A percentile compares a stretch with the other conserved stretches of the same genome.
These are phyloP conservation scores for Merodon equestris DNA, from an alignment of 2,888 invertebrate genomes.

Conservation along the genomic window DNA sequence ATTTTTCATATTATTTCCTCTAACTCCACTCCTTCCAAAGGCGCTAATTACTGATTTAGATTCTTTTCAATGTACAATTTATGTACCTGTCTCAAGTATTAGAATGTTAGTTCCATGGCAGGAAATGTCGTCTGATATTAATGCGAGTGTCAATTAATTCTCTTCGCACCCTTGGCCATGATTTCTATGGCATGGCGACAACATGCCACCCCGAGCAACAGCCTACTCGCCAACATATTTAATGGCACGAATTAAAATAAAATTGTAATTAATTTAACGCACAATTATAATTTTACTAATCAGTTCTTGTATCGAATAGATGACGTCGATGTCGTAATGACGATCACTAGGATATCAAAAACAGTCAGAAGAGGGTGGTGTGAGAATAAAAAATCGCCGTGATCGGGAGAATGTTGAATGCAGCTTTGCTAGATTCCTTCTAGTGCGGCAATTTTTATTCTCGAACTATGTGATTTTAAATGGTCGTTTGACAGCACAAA, in stretches of 20 bases:
- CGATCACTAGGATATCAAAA: neutral
- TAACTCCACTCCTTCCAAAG: too few relatives aligned
- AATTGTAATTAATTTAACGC: slow-evolving; percentile 53
- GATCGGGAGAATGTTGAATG: slow-evolving; percentile 6
- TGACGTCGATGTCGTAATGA: too few relatives aligned
- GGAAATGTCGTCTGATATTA: slow-evolving; percentile 13
- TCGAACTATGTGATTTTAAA: too few relatives aligned
- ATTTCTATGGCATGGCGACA: slow-evolving; percentile 30
- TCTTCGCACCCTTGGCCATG: slow-evolving; percentile 41
- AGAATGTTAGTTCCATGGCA: too few relatives aligned
- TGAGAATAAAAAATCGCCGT: slow-evolving; percentile 19
- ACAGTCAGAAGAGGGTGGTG: slow-evolving; percentile 3
- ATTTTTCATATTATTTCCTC: too few relatives aligned
- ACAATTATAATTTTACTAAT: slow-evolving; percentile 12
- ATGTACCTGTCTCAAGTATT: too few relatives aligned
- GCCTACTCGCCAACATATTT: too few relatives aligned
- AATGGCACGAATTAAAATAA: slow-evolving; percentile 27
- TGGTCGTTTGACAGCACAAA: slow-evolving; percentile 45
- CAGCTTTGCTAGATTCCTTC: slow-evolving; percentile 31
- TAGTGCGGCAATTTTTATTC: slow-evolving; percentile 17
- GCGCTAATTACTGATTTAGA: too few relatives aligned
- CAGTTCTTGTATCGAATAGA: too few relatives aligned
- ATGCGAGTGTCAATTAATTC: slow-evolving; percentile 21
- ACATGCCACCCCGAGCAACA: neutral
- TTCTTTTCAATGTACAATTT: too few relatives aligned